Percentiles rank a stretch among this genome's conserved stretches.
Conservation (phyloP, 2,113 vertebrate genomes). For the Tympanuchus pallidicinctus region DNA sequence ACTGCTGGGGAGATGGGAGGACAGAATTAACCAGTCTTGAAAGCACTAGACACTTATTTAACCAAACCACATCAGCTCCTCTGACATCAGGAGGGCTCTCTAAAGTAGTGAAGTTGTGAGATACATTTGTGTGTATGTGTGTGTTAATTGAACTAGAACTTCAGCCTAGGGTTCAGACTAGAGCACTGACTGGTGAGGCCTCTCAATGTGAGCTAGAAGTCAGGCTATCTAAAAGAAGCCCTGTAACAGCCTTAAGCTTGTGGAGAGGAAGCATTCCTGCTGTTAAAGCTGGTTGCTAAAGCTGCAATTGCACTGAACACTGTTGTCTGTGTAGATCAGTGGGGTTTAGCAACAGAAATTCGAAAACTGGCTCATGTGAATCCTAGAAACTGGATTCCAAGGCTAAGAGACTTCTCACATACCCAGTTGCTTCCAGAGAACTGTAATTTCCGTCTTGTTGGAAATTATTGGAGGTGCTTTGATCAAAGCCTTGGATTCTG, state of each 20-base stretch:
- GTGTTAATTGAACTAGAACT: constrained; percentile 47
- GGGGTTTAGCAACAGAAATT: constrained; percentile 18
- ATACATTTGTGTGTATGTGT: not conserved
- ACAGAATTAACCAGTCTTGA: not conserved
- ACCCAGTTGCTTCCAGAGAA: constrained; percentile 36
- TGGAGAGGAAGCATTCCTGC: not conserved
- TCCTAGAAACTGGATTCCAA: constrained; percentile 57
- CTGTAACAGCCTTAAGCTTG: constrained; percentile 7
- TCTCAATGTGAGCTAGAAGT: not conserved
- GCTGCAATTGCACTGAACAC: constrained; percentile 13
- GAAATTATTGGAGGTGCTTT: constrained; percentile 42
- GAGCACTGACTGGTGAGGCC: not conserved
- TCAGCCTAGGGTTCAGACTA: not conserved
- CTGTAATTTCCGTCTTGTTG: constrained; percentile 36
- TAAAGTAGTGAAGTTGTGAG: not conserved
- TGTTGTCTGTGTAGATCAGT: not conserved
- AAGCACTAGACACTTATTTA: not conserved
- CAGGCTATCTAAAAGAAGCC: not conserved
- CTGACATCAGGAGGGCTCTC: not conserved
- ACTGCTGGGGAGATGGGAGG: not conserved
- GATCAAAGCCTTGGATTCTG: constrained; percentile 63
- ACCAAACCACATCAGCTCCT: not conserved
- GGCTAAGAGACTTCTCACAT: not conserved
- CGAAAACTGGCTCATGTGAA: constrained; percentile 19
- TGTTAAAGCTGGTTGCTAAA: not conserved